phyloP scores from a whole-genome alignment of 2,888 invertebrate genomes.

The Pseudoips prasinana region DNA sequence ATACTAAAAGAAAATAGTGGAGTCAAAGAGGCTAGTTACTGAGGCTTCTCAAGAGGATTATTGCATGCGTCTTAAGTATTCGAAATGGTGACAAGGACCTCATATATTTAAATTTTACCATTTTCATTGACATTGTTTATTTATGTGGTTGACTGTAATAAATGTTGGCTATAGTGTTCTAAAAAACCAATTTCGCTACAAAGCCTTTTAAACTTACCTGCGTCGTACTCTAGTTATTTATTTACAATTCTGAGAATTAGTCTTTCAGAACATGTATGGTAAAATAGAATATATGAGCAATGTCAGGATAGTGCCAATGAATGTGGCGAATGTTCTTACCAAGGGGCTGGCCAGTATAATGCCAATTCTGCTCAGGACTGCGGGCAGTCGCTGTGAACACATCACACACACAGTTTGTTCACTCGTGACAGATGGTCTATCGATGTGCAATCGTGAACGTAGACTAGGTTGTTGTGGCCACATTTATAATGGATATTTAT shows the following conservation, averaged over 20 bases:
- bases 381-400: conserved; percentile 95
- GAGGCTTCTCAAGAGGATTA: conserved; percentile 24
- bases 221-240: no score
- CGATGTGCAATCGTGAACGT: conserved; percentile 70
- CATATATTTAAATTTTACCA: conserved; percentile 21
- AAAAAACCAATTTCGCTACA: conserved; percentile 16
- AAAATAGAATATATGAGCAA: conserved; percentile 64
- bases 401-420: conserved; percentile 84
- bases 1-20: no score
- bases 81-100: conserved; percentile 38
- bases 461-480: conserved; percentile 78
- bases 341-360: conserved; percentile 97
- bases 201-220: conserved; percentile 20
- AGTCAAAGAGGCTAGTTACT: conserved; percentile 11
- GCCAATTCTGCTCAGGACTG: conserved; percentile 97
- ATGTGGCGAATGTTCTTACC: conserved; percentile 87
- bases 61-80: conserved; percentile 41
- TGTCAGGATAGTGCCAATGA: conserved; percentile 73
- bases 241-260: conserved; percentile 7
- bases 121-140: no score
- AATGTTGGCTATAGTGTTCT: conserved; percentile 1
- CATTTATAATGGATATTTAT: conserved; percentile 18
- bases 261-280: conserved; percentile 14
- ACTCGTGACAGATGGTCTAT: conserved; percentile 77
- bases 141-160: no score